Conservation (phyloP, 2,113 vertebrate species). For the Leiothrix lutea region DNA sequence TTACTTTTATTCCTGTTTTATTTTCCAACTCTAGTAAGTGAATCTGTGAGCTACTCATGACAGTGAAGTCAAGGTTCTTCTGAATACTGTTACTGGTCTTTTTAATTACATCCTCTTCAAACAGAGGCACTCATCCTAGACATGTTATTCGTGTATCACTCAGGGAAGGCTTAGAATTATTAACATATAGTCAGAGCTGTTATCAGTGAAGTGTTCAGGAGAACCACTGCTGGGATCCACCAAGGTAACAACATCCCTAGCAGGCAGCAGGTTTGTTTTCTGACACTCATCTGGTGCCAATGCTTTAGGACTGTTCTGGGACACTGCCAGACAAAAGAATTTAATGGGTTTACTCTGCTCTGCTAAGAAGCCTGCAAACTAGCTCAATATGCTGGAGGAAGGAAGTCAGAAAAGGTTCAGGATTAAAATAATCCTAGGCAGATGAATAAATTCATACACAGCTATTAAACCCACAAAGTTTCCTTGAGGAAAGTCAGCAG, state of each 20-base stretch:
- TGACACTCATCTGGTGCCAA: not conserved
- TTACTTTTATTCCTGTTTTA: not conserved
- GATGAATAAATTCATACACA: not conserved
- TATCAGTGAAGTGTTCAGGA: not conserved
- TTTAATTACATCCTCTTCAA: not conserved
- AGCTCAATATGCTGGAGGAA: not conserved
- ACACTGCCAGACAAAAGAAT: not conserved
- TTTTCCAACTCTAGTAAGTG: not conserved
- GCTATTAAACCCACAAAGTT: not conserved
- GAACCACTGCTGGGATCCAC: not conserved
- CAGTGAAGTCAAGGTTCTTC: not conserved
- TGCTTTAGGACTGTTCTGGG: not conserved
- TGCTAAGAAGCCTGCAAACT: not conserved
- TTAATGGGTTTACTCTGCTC: not conserved
- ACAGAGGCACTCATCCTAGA: not conserved
- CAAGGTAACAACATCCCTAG: not conserved
- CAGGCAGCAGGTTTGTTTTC: not conserved
- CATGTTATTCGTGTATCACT: not conserved
- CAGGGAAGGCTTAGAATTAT: not conserved
- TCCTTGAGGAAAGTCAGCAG: not conserved
- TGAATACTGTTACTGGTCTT: not conserved
- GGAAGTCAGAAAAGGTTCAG: not conserved
- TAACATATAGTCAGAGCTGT: not conserved
- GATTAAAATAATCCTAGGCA: not conserved
- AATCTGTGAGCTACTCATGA: not conserved